phyloP scores from a whole-genome alignment of 2,113 vertebrate species.

The Heliornis fulica region DNA sequence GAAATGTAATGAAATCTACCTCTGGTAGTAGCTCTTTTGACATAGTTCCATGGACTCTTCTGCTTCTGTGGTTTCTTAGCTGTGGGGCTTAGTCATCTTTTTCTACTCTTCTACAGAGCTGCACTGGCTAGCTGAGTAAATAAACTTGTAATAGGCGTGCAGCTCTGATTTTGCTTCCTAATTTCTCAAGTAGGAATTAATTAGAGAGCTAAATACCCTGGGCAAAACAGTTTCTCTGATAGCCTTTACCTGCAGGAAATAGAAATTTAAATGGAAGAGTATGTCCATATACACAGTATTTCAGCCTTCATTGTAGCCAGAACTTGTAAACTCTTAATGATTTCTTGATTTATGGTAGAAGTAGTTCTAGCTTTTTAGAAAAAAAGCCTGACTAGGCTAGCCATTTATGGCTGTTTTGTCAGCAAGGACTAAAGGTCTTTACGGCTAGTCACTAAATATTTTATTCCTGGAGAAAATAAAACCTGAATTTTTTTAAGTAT shows the following conservation, averaged over 20 bases:
- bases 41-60: neutral
- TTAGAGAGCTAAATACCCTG: neutral
- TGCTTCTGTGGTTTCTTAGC: neutral
- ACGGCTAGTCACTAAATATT: neutral
- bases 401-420: neutral
- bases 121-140: neutral
- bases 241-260: slow-evolving; percentile 2
- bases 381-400: neutral
- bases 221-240: neutral
- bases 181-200: slow-evolving; percentile 31
- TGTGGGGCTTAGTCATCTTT: neutral
- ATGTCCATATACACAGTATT: neutral
- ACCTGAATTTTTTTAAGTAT: neutral
- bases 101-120: neutral
- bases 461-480: neutral
- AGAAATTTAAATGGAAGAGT: neutral
- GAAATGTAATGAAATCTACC: neutral
- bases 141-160: neutral
- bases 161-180: slow-evolving; percentile 5
- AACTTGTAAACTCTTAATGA: neutral
- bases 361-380: neutral
- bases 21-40: neutral
- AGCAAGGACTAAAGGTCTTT: neutral
- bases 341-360: neutral
- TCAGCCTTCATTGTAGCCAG: neutral